A percentile compares a stretch with the other conserved stretches of the same genome.
Conservation (phyloP, 2,888 invertebrate species). For the Eupsilia transversa region DNA sequence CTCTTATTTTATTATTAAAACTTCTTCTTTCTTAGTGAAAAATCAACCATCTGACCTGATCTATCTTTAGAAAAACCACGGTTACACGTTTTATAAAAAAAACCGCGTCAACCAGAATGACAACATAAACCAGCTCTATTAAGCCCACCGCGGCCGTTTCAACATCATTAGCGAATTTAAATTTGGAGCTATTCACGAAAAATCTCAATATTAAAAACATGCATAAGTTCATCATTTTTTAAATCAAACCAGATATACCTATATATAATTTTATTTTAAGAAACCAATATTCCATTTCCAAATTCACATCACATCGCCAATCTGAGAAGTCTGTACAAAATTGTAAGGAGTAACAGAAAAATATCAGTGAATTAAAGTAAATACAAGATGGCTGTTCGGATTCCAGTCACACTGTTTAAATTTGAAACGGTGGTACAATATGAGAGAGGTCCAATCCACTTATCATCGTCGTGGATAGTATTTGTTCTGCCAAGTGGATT, state of each 20-base stretch:
- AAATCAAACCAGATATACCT: slow-evolving; percentile 22
- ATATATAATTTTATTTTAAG: slow-evolving; percentile 29
- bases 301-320: slow-evolving; percentile 60
- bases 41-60: not conserved
- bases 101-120: not conserved
- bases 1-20: not conserved
- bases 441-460: slow-evolving; percentile 80
- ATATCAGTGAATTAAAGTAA: slow-evolving; percentile 69
- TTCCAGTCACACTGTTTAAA: slow-evolving; percentile 79
- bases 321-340: slow-evolving; percentile 47
- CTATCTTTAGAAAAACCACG: too few species aligned
- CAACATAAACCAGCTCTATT: slow-evolving; percentile 15
- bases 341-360: slow-evolving; percentile 50
- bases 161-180: slow-evolving; percentile 40
- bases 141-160: not conserved
- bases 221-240: slow-evolving; percentile 20
- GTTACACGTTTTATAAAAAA: not conserved
- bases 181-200: slow-evolving; percentile 18
- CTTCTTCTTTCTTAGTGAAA: not conserved
- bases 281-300: slow-evolving; percentile 32
- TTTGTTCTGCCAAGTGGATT: slow-evolving; percentile 72
- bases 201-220: slow-evolving; percentile 29
- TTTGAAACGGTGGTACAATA: slow-evolving; percentile 80
- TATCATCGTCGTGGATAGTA: slow-evolving; percentile 77
- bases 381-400: slow-evolving; percentile 59